Percentiles rank a stretch among this genome's conserved stretches.
Conservation (phyloP, 92 coral and sea anemone species). For the Epizoanthus ramosus region DNA sequence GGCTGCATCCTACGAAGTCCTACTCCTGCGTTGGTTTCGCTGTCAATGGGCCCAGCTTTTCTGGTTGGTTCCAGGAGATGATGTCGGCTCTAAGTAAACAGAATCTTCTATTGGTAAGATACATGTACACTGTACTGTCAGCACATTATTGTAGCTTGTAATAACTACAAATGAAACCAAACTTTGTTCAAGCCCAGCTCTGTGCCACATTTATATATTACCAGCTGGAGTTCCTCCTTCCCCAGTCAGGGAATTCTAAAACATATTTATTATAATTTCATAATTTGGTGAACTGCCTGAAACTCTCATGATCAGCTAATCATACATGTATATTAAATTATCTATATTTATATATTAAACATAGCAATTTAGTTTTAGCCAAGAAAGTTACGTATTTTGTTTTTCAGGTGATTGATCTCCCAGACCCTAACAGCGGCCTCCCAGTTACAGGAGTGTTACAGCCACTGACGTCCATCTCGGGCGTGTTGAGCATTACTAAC, state of each 20-base stretch:
- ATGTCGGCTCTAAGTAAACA: slow-evolving; percentile 67
- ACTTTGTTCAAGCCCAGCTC: too few relatives aligned
- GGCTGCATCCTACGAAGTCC: slow-evolving; percentile 82
- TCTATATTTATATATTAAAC: neutral
- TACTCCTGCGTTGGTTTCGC: slow-evolving; percentile 80
- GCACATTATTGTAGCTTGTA: too few relatives aligned
- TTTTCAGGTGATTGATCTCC: slow-evolving; percentile 78
- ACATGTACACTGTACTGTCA: too few relatives aligned
- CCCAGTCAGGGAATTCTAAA: too few relatives aligned
- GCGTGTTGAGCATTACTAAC: slow-evolving; percentile 69
- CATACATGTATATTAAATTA: neutral
- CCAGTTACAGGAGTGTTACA: slow-evolving; percentile 81
- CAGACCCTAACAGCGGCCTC: slow-evolving; percentile 67
- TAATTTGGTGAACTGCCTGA: too few relatives aligned
- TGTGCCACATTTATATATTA: too few relatives aligned
- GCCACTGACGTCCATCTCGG: slow-evolving; percentile 87
- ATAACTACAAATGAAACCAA: too few relatives aligned
- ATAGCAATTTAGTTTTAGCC: too few relatives aligned
- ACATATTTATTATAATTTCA: too few relatives aligned
- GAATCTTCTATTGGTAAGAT: slow-evolving; percentile 77
- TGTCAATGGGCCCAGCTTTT: slow-evolving; percentile 41
- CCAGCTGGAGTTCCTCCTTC: too few relatives aligned
- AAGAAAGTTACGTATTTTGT: neutral
- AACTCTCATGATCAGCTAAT: too few relatives aligned
- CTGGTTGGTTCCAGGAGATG: slow-evolving; percentile 85